These are phyloP conservation scores for Gymnosoma rotundatum DNA, from an alignment of 2,888 invertebrate genomes.

Conservation along the genomic window DNA sequence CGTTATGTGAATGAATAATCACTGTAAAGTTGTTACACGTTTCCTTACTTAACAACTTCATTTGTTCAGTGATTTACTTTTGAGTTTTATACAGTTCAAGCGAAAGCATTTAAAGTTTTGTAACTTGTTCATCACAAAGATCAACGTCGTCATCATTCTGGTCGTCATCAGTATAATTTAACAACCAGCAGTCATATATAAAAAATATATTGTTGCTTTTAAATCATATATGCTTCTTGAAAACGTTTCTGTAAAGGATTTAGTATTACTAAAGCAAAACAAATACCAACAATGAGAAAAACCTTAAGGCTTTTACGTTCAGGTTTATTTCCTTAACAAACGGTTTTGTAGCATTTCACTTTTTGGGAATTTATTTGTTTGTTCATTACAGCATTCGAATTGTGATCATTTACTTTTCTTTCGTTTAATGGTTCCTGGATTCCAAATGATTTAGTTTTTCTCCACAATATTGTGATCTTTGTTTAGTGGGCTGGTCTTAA, in stretches of 20 bases:
- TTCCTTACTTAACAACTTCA: slow-evolving; percentile 77
- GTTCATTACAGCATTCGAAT: slow-evolving; percentile 43
- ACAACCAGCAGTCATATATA: slow-evolving; percentile 44
- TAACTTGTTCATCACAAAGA: slow-evolving; percentile 48
- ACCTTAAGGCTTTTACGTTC: slow-evolving; percentile 52
- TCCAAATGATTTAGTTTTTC: slow-evolving; percentile 49
- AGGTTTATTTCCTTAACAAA: slow-evolving; percentile 69
- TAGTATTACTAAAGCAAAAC: slow-evolving; percentile 6
- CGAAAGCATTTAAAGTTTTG: slow-evolving; percentile 31
- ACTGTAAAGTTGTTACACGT: slow-evolving; percentile 48
- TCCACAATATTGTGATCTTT: slow-evolving; percentile 13
- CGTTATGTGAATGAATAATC: slow-evolving; percentile 54
- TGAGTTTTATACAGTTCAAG: slow-evolving; percentile 18
- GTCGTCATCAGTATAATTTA: slow-evolving; percentile 13
- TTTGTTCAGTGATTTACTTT: slow-evolving; percentile 78
- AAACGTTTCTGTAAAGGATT: slow-evolving; percentile 35
- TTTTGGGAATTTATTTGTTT: slow-evolving; percentile 39
- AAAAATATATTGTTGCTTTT: slow-evolving; percentile 38
- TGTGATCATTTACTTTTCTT: slow-evolving; percentile 42
- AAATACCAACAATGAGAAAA: slow-evolving; percentile 23
- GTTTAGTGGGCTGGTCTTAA: slow-evolving; percentile 55
- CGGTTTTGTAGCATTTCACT: slow-evolving; percentile 49
- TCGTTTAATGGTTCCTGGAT: background rate
- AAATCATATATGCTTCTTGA: slow-evolving; percentile 48
- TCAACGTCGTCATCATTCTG: slow-evolving; percentile 29